Evolutionary conservation across 2,797 vertebrate genomes (phyloP).

Genomic region (Prunella strophiata): DNA sequence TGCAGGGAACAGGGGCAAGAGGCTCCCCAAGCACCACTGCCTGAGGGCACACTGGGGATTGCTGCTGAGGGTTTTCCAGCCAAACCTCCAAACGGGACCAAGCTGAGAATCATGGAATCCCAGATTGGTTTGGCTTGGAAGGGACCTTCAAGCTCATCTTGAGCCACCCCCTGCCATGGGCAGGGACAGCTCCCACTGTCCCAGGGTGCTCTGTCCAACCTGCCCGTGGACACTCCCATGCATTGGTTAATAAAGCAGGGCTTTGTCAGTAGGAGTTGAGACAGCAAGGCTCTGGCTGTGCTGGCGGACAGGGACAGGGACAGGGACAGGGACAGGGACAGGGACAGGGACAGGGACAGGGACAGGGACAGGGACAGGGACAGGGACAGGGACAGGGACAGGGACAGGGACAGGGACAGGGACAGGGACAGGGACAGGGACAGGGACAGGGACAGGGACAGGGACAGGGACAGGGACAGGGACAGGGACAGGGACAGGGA

Average conservation of each 20-base stretch:
- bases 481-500: no score
- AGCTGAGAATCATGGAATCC: neutral
- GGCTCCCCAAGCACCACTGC: neutral
- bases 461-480: no score
- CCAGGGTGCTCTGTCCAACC: neutral
- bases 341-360: neutral
- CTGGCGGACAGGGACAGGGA: no score
- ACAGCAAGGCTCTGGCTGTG: neutral
- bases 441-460: no score
- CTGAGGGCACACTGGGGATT: neutral
- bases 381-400: no score
- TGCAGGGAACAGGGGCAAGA: neutral
- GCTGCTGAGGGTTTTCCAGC: neutral
- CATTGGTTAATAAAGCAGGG: neutral
- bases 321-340: neutral
- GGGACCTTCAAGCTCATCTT: neutral
- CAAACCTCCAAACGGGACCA: neutral
- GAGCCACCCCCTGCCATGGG: neutral
- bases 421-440: no score
- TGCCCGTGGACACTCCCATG: neutral
- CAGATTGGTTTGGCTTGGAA: neutral
- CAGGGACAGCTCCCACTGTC: neutral
- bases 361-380: no score
- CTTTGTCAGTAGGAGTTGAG: neutral
- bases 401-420: no score